phyloP scores from a whole-genome alignment of 2,797 vertebrate genomes.

The Anableps anableps region DNA sequence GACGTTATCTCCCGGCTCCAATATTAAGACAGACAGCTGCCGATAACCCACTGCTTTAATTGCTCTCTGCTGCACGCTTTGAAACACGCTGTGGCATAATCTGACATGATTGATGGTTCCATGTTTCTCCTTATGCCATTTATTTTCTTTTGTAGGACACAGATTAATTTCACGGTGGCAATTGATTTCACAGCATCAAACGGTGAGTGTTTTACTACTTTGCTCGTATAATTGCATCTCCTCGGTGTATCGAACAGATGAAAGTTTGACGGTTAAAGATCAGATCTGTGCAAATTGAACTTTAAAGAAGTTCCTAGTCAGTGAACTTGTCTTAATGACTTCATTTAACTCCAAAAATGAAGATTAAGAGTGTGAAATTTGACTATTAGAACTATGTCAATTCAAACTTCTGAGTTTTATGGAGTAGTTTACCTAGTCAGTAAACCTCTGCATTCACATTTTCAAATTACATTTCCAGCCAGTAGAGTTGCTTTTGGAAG shows the following conservation, averaged over 20 bases:
- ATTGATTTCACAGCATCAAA: constrained; percentile 99
- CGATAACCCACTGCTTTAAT: constrained; percentile 55
- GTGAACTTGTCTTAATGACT: constrained; percentile 4
- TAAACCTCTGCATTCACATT: constrained; percentile 24
- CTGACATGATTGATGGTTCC: constrained; percentile 57
- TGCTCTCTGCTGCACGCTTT: constrained; percentile 46
- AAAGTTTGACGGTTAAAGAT: constrained; percentile 17
- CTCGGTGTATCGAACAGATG: constrained; percentile 19
- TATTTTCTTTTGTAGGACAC: constrained; percentile 86
- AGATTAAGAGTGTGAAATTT: constrained; percentile 20
- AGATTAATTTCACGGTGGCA: constrained; percentile 99
- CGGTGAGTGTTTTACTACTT: constrained; percentile 83
- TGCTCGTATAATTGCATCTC: constrained; percentile 19
- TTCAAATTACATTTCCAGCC: constrained; percentile 12
- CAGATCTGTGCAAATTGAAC: constrained; percentile 25
- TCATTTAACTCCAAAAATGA: background rate
- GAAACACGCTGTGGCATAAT: constrained; percentile 61
- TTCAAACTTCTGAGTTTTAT: constrained; percentile 7
- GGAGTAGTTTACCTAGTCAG: background rate
- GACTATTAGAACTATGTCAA: background rate
- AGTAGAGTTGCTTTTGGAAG: constrained; percentile 21
- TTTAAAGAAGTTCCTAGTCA: constrained; percentile 15
- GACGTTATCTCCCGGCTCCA: constrained; percentile 29
- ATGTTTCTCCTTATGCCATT: constrained; percentile 33
- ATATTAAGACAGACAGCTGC: constrained; percentile 58